Conservation (phyloP, 2,888 invertebrate genomes). For the Homarus gammarus region DNA sequence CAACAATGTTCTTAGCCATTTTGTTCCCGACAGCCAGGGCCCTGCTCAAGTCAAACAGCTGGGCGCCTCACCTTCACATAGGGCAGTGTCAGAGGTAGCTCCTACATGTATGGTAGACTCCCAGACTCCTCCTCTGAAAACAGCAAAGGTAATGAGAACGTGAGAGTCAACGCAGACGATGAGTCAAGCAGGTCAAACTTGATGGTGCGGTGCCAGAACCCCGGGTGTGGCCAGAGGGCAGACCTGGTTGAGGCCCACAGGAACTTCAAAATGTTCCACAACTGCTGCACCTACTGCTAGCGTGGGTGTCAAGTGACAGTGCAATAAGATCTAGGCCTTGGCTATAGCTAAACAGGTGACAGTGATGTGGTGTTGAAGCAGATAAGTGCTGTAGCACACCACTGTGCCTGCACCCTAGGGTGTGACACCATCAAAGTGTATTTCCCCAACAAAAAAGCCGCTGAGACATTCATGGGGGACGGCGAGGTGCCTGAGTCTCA, state of each 20-base stretch:
- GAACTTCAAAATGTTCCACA: constrained; percentile 94
- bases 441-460: constrained; percentile 91
- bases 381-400: constrained; percentile 89
- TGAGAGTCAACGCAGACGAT: constrained; percentile 80
- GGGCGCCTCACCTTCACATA: constrained; percentile 46
- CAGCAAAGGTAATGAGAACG: constrained; percentile 79
- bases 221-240: constrained; percentile 88
- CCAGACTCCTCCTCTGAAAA: constrained; percentile 78
- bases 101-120: constrained; percentile 26
- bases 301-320: constrained; percentile 92
- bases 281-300: constrained; percentile 97
- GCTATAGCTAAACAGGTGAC: constrained; percentile 87
- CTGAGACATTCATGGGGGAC: constrained; percentile 91
- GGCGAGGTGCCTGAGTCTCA: constrained; percentile 89
- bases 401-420: constrained; percentile 90
- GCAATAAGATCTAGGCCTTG: constrained; percentile 93
- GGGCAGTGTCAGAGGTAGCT: constrained; percentile 51
- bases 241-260: constrained; percentile 88
- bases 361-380: constrained; percentile 81
- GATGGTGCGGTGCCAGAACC: constrained; percentile 87
- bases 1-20: constrained; percentile 36
- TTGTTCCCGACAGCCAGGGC: constrained; percentile 54
- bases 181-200: constrained; percentile 76
- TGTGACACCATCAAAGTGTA: constrained; percentile 95
- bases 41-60: constrained; percentile 59